phyloP scores from a whole-genome alignment of 2,113 vertebrate genomes.

The Sceloporus undulatus region DNA sequence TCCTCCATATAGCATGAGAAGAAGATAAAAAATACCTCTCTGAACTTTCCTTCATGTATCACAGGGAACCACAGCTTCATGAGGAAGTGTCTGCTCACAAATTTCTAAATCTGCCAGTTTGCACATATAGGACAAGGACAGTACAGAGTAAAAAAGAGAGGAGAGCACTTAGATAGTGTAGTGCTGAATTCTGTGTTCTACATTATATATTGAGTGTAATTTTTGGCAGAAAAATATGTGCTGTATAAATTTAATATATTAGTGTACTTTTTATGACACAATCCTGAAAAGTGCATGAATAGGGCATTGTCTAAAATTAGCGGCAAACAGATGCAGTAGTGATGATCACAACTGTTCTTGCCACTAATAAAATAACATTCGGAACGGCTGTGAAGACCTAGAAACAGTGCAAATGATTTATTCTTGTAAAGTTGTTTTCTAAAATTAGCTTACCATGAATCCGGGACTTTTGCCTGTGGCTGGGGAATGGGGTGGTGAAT shows the following conservation, averaged over 20 bases:
- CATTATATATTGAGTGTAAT: background rate
- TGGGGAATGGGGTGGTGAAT: background rate
- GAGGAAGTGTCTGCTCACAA: background rate
- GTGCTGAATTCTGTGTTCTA: background rate
- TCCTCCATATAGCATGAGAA: background rate
- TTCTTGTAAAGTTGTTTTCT: background rate
- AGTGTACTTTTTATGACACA: background rate
- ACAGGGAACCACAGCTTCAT: background rate
- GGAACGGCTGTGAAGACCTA: background rate
- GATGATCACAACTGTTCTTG: background rate
- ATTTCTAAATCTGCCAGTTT: background rate
- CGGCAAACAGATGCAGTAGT: background rate
- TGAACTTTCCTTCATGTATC: background rate
- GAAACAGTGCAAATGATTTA: background rate
- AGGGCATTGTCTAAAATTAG: background rate
- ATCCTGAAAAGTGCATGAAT: background rate
- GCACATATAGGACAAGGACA: background rate
- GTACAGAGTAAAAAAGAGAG: background rate
- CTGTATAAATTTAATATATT: background rate
- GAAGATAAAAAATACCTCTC: background rate
- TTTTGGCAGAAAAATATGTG: background rate
- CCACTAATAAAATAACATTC: background rate
- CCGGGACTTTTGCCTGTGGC: background rate
- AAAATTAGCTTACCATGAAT: background rate
- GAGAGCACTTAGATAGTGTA: background rate